Percentiles rank a stretch among this genome's conserved stretches.
phyloP scores from a whole-genome alignment of 2,888 invertebrate genomes.

The Listrodromus nycthemerus region DNA sequence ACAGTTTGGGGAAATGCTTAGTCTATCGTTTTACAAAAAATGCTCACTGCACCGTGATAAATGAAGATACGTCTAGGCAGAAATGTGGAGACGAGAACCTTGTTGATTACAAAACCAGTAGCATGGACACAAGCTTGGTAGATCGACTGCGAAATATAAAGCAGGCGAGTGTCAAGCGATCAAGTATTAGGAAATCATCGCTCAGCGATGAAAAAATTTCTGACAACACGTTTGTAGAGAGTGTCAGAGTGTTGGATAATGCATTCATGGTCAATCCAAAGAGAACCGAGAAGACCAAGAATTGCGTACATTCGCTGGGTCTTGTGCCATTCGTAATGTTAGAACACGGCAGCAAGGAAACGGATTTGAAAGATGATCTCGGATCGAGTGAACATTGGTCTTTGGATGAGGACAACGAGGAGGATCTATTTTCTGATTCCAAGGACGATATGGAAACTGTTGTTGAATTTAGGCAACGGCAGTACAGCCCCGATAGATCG shows the following conservation, averaged over 20 bases:
- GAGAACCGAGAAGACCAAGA: not conserved
- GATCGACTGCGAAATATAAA: conserved; percentile 32
- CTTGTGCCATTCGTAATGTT: not conserved
- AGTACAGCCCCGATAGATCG: not conserved
- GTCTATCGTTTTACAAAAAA: not conserved
- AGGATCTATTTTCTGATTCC: conserved; percentile 56
- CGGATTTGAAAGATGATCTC: not conserved
- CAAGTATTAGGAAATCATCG: not conserved
- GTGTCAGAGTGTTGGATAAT: conserved; percentile 35
- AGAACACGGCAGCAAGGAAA: not conserved
- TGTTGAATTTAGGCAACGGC: conserved; percentile 17
- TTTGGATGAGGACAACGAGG: conserved; percentile 58
- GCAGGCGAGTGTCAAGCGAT: not conserved
- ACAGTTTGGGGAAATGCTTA: not conserved
- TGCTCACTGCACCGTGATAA: not conserved
- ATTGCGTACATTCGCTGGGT: not conserved
- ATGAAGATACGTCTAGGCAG: not conserved
- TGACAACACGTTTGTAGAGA: conserved; percentile 38
- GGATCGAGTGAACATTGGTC: conserved; percentile 18
- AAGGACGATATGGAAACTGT: conserved; percentile 32
- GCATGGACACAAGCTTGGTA: not conserved
- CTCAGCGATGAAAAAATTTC: conserved; percentile 37
- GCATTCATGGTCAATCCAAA: not conserved
- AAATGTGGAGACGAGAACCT: not conserved
- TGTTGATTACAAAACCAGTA: not conserved